Evolutionary conservation across 2,113 vertebrate species (phyloP), one percentile per base, ranked within the genome.

Genomic region (Rana temporaria): DNA sequence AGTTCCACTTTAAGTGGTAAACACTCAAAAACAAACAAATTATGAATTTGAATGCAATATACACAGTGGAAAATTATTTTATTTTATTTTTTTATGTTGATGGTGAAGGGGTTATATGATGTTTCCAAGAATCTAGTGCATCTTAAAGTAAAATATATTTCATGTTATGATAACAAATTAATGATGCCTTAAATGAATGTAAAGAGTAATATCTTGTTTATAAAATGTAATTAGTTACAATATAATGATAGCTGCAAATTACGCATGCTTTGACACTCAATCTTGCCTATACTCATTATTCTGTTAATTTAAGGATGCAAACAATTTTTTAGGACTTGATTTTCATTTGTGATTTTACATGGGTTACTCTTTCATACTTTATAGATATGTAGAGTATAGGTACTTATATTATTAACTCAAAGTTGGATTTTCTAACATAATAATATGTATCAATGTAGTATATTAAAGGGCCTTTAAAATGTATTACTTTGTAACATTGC

Each of bases 191-290:
- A 76, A 48, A 76, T 64, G 38, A 32, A 48, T 48, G 59, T 20
- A 48, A 62, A 76, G 63, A 63, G 57, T 76, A 38, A 63, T 76
- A 76, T 63, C 48, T 63, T 64, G 57, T 76, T 62, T 48, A 18
- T 52, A 63, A 63, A 64, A 64, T 76, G 59, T 63, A 76, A 63
- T 76, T 76, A 76, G 59, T 64, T 63, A 76, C 24, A 38, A 55
- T 26, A 42, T 48, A 48, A 22, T 63, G 57, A 76, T 26, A 63
- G 34, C 73, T 52, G 38, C 59, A 26, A 24, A 64, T 76, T 76
- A 76, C 22, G 57, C 63, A 18, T 22, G 59, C 20, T 42, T 20
- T 22, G 38, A 60, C 2, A 76, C 73, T 76, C 59, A 52, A 48
- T 63, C 59, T 38, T 26, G 73, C 63, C 64, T 64, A 76, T 64